A percentile compares a stretch with the other conserved stretches of the same genome.
Conservation (phyloP, 2,888 invertebrate species). For the Octonoba sinensis region DNA sequence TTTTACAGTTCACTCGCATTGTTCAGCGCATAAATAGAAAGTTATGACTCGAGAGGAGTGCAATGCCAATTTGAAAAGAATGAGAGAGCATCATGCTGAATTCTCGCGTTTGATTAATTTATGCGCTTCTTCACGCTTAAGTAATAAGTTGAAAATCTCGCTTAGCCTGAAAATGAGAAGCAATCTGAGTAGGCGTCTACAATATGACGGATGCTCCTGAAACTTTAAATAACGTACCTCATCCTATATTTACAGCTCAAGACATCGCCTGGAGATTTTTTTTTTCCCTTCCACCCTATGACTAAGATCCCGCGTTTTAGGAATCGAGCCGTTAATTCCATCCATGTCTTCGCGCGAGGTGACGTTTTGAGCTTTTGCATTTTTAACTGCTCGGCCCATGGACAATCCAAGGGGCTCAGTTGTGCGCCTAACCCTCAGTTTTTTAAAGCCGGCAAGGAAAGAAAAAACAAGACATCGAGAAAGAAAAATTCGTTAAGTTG, state of each 20-base stretch:
- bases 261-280: not conserved
- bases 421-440: conserved; percentile 55
- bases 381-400: conserved; percentile 44
- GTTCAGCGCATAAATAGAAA: no score
- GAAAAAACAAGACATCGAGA: conserved; percentile 22
- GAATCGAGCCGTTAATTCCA: conserved; percentile 55
- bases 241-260: conserved; percentile 57
- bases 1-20: no score
- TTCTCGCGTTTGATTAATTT: conserved; percentile 25
- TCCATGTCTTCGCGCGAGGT: conserved; percentile 28
- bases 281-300: conserved; percentile 9
- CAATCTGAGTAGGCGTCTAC: conserved; percentile 37
- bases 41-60: no score
- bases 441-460: conserved; percentile 28
- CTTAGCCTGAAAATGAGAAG: conserved; percentile 15
- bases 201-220: conserved; percentile 48
- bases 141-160: conserved; percentile 19
- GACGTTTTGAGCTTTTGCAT: conserved; percentile 61
- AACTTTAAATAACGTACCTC: conserved; percentile 59
- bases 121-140: conserved; percentile 23
- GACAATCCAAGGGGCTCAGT: conserved; percentile 23
- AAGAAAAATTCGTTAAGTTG: conserved; percentile 37
- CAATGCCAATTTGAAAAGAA: no score
- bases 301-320: conserved; percentile 36
- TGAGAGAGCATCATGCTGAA: no score